Evolutionary conservation across 2,888 invertebrate genomes (phyloP).

Genomic region (Torymus auratus): DNA sequence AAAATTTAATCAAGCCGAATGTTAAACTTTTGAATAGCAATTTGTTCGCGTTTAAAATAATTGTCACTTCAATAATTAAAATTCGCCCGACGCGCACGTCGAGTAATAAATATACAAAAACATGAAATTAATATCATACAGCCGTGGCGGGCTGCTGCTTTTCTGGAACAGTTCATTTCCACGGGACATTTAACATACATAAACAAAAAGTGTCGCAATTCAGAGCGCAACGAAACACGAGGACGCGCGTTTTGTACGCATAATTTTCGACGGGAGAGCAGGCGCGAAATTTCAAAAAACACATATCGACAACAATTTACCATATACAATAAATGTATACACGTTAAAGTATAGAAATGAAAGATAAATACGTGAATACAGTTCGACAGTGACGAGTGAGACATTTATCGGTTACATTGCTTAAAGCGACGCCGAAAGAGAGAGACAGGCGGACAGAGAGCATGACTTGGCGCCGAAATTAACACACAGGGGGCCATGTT

Average conservation of each 20-base stretch:
- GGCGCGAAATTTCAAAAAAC: not conserved
- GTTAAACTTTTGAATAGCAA: not conserved
- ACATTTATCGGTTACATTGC: too few relatives aligned
- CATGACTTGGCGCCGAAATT: slow-evolving; percentile 67
- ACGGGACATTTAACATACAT: not conserved
- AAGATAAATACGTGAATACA: not conserved
- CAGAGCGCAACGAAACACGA: not conserved
- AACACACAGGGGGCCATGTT: slow-evolving; percentile 67
- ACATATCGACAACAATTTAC: not conserved
- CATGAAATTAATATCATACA: too few relatives aligned
- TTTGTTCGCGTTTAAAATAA: not conserved
- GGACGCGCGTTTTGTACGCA: not conserved
- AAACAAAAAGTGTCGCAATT: slow-evolving; percentile 22
- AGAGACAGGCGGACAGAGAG: too few relatives aligned
- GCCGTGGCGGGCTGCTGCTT: too few relatives aligned
- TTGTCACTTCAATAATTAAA: not conserved
- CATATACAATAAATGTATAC: slow-evolving; percentile 1
- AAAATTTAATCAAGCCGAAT: not conserved
- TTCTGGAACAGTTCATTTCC: not conserved
- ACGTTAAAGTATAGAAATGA: slow-evolving; percentile 18
- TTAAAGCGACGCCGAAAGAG: too few relatives aligned
- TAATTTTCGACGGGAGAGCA: not conserved
- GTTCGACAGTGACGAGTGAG: too few relatives aligned
- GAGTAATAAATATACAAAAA: too few relatives aligned
- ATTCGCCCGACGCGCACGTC: not conserved